A percentile compares a stretch with the other conserved stretches of the same genome.
phyloP scores from a whole-genome alignment of 2,113 vertebrate genomes.

The Malurus alboscapulatus region DNA sequence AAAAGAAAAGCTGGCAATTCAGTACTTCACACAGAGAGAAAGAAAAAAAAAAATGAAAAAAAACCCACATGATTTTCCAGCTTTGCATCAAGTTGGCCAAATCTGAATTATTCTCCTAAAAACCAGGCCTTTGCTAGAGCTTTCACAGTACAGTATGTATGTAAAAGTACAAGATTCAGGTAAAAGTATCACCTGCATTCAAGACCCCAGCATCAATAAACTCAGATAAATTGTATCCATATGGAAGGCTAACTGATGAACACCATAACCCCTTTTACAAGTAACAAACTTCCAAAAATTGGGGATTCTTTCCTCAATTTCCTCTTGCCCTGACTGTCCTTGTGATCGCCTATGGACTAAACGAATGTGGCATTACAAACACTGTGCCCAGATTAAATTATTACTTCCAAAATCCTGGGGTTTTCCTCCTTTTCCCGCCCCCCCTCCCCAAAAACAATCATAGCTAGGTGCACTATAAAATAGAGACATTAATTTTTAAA shows the following conservation, averaged over 20 bases:
- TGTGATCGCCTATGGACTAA: neutral
- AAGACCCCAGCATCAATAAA: neutral
- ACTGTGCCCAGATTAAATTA: neutral
- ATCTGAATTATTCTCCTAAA: neutral
- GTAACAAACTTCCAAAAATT: neutral
- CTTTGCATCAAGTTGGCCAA: neutral
- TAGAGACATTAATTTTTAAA: neutral
- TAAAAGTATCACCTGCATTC: neutral
- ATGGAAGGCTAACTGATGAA: neutral
- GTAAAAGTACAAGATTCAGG: neutral
- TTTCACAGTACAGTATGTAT: neutral
- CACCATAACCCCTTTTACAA: neutral
- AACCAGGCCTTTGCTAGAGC: neutral
- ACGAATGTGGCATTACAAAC: neutral
- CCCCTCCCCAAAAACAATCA: neutral
- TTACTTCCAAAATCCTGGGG: neutral
- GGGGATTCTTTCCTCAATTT: neutral
- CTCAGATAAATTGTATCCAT: neutral
- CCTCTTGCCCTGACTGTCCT: neutral
- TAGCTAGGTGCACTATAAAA: neutral
- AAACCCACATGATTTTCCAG: neutral
- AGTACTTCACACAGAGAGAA: neutral
- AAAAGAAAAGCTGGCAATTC: neutral
- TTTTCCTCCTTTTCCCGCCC: accelerated
- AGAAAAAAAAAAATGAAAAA: neutral